phyloP scores from a whole-genome alignment of 1,140 invertebrate genomes.

The Trichonephila clavata region DNA sequence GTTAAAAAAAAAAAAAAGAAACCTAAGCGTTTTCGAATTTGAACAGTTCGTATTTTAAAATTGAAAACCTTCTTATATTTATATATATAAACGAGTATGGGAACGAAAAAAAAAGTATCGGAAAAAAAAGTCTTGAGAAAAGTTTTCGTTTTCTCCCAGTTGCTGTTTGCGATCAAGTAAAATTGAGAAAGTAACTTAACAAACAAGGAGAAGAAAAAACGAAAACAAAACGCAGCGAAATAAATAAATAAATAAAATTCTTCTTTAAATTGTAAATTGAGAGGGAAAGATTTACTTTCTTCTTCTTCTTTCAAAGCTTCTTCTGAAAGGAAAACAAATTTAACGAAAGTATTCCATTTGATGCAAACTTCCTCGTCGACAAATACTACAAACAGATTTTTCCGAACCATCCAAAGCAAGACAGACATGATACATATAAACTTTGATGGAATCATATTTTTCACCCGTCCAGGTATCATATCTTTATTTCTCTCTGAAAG shows the following conservation, averaged over 20 bases:
- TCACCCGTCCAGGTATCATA: constrained; percentile 30
- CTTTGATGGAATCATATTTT: constrained; percentile 43
- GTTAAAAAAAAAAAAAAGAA: not conserved
- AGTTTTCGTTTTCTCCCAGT: not conserved
- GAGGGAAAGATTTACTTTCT: constrained; percentile 50
- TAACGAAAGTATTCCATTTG: constrained; percentile 48
- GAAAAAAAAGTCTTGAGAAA: not conserved
- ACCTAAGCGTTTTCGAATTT: constrained; percentile 6
- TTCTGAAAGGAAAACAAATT: constrained; percentile 32
- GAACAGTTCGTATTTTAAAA: constrained; percentile 16
- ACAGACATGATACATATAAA: not conserved
- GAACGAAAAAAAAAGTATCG: not conserved
- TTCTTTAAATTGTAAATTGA: constrained; percentile 66
- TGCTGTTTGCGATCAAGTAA: constrained; percentile 1
- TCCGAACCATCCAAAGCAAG: not conserved
- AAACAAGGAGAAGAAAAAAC: not conserved
- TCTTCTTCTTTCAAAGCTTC: not conserved
- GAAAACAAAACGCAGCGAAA: not conserved
- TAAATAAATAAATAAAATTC: not conserved
- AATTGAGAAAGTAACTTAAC: constrained; percentile 23
- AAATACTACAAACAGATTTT: constrained; percentile 40
- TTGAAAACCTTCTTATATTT: not conserved
- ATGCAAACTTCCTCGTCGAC: constrained; percentile 5
- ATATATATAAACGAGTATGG: not conserved
- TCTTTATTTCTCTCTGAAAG: not conserved